Evolutionary conservation across 2,113 vertebrate genomes (phyloP), one percentile per base, ranked within the genome.

Genomic region (Mus spicilegus): DNA sequence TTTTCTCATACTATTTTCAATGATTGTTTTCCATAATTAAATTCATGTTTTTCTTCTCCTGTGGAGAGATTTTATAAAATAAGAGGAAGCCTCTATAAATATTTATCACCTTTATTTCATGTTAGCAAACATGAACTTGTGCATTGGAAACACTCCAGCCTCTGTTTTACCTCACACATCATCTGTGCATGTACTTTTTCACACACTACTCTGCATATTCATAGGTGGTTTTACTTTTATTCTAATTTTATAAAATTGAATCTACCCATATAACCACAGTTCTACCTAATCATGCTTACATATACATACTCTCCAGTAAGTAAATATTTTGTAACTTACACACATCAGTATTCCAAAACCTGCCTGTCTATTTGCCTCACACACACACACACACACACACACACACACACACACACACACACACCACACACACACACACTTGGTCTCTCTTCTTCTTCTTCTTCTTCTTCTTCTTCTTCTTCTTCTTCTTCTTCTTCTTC

Each of bases 1-100:
- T 95, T 95, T 97, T 94, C 96, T 98, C 94, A 81, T 87, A 93
- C 70, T 93, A 85, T 96, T 97, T 97, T 89, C 93, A 95, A 63
- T 96, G 90, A 97, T 97, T 95, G 61, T 96, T 96, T 97, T 91
- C 93, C 76, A 92, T 97, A 97, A 97, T 98, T 97, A 97, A 97
- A 97, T 97, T 97, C 93, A 95, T 93, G 93, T 96, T 96, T 92
- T 95, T 94, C 94, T 96, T 96, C 58, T 96, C 92, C 96, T 95
- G 85, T 96, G 90, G 93, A 94, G 95, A 94, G 88, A 94, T 95
- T 97, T 98, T 96, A 86, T 96, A 96, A 97, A 96, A 92, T 95
- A 97, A 95, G 96, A 97, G 92, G 46, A 78, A 88, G 72, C 63
- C 54, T 97, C 75, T 87, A 97, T 96, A 97, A 96, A 98, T 96